Evolutionary conservation across 2,797 vertebrate genomes (phyloP).

Genomic region (Acanthiza pusilla): DNA sequence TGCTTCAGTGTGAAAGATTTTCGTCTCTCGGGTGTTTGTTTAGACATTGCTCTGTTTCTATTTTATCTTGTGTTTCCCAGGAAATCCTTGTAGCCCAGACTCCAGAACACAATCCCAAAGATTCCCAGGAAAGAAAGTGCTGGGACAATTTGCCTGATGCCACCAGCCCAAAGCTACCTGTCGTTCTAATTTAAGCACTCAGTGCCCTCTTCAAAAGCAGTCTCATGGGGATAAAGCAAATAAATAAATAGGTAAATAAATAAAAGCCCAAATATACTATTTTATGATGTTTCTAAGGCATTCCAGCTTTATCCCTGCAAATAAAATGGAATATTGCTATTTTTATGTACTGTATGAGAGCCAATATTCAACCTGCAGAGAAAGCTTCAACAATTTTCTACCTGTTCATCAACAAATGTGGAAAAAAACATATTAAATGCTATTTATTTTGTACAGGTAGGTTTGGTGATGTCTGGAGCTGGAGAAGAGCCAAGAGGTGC

Average conservation of each 20-base stretch:
- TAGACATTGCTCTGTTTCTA: background rate
- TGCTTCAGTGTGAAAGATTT: conserved; percentile 37
- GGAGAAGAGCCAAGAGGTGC: background rate
- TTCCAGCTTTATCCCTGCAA: background rate
- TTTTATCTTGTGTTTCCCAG: background rate
- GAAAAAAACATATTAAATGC: background rate
- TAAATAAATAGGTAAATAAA: background rate
- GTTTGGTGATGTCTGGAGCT: background rate
- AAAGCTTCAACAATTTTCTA: background rate
- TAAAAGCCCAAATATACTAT: background rate
- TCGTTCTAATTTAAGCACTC: background rate
- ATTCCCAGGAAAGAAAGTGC: background rate
- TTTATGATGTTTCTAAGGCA: background rate
- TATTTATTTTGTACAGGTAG: background rate
- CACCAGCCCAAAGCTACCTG: background rate
- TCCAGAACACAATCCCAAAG: background rate
- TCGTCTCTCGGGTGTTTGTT: conserved; percentile 29
- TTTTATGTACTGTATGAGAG: background rate
- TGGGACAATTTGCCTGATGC: background rate
- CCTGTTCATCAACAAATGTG: background rate
- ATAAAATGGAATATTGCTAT: background rate
- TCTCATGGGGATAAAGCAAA: background rate
- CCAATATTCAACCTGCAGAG: background rate
- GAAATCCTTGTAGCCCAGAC: background rate
- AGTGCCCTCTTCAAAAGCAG: background rate